Evolutionary conservation across 2,888 invertebrate species (phyloP).

Genomic region (Teleiodes luculella): DNA sequence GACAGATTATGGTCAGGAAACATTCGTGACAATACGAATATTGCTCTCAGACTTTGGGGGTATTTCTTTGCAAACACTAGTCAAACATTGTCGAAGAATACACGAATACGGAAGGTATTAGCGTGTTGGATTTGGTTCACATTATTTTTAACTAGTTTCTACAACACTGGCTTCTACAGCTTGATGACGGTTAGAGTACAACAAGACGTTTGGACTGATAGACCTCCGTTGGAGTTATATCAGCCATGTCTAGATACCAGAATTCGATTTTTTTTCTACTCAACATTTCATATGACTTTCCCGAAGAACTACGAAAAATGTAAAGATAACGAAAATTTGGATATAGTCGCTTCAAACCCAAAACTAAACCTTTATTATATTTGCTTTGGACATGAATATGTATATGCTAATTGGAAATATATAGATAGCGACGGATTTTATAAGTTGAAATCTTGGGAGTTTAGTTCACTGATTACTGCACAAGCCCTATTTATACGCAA

Average conservation of each 20-base stretch:
- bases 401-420: background rate
- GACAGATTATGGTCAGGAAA: background rate
- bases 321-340: background rate
- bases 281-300: background rate
- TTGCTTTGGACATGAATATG: background rate
- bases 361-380: background rate
- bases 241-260: background rate
- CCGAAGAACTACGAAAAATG: background rate
- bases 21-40: background rate
- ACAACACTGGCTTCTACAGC: conserved; percentile 24
- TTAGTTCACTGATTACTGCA: background rate
- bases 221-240: background rate
- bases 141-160: conserved; percentile 22
- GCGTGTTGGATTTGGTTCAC: conserved; percentile 25
- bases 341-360: background rate
- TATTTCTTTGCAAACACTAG: conserved; percentile 20
- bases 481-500: background rate
- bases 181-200: conserved; percentile 13
- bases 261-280: background rate
- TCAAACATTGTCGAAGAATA: conserved; percentile 10
- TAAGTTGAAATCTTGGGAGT: background rate
- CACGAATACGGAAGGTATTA: conserved; percentile 14
- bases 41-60: conserved; percentile 16
- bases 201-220: background rate
- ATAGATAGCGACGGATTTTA: background rate